phyloP scores from a whole-genome alignment of 2,797 vertebrate species.

The Trichosurus vulpecula region DNA sequence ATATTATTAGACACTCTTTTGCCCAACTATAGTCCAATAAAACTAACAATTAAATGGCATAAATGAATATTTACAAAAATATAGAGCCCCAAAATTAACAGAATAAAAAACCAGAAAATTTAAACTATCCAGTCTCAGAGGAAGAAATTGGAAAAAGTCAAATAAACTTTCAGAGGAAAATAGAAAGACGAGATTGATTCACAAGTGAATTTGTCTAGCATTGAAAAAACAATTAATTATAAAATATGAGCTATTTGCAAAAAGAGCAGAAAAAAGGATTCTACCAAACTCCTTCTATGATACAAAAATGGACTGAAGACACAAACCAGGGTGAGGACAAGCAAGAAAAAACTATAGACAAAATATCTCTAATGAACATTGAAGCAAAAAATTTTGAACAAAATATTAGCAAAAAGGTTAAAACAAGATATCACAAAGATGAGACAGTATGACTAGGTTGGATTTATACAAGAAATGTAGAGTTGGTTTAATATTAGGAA shows the following conservation, averaged over 20 bases:
- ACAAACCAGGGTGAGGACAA: not conserved
- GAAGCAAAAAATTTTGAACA: not conserved
- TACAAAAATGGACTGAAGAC: not conserved
- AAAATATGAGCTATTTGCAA: not conserved
- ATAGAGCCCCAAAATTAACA: not conserved
- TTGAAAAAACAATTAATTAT: not conserved
- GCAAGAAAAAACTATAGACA: not conserved
- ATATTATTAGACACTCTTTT: not conserved
- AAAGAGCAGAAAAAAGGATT: not conserved
- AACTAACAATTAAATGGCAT: not conserved
- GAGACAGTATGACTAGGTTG: not conserved
- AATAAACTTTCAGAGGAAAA: not conserved
- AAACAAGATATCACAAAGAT: not conserved
- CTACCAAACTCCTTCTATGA: not conserved
- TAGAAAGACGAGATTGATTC: not conserved
- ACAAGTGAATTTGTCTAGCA: not conserved
- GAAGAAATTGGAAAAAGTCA: not conserved
- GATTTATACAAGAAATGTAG: not conserved
- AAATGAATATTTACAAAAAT: not conserved
- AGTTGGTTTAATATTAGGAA: not conserved
- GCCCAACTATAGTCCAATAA: not conserved
- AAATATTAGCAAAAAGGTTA: not conserved
- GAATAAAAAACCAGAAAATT: not conserved
- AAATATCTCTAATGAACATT: not conserved
- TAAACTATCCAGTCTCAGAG: not conserved